Evolutionary conservation across 2,888 invertebrate species (phyloP).

Genomic region (Smittia aterrima): DNA sequence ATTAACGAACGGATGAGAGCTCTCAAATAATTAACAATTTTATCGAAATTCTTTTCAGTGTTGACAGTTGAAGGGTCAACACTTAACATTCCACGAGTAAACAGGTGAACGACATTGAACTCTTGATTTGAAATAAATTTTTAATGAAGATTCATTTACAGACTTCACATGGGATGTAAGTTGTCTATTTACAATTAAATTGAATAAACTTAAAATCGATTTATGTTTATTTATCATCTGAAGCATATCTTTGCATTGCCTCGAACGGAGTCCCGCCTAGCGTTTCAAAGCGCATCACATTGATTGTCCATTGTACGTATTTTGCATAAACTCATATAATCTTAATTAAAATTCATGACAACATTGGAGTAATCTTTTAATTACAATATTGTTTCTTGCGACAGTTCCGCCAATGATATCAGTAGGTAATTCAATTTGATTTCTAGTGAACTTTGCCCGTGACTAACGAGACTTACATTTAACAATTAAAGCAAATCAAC

Average conservation of each 20-base stretch:
- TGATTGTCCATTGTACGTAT: slow-evolving; percentile 68
- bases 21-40: background rate
- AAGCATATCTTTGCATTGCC: slow-evolving; percentile 66
- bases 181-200: background rate
- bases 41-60: slow-evolving; percentile 43
- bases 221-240: slow-evolving; percentile 7
- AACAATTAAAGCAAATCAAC: slow-evolving; percentile 59
- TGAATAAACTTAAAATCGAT: background rate
- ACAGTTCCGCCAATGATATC: slow-evolving; percentile 82
- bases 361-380: slow-evolving; percentile 32
- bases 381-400: slow-evolving; percentile 43
- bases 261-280: slow-evolving; percentile 83
- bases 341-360: slow-evolving; percentile 33
- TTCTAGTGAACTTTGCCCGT: background rate
- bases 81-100: slow-evolving; percentile 32
- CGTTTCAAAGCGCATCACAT: slow-evolving; percentile 82
- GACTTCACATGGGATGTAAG: slow-evolving; percentile 36
- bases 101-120: too few species aligned
- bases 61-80: slow-evolving; percentile 49
- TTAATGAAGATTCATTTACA: background rate
- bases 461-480: background rate
- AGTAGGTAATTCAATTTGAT: slow-evolving; percentile 56
- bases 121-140: too few species aligned
- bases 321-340: slow-evolving; percentile 25
- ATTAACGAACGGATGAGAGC: background rate